phyloP scores from a whole-genome alignment of 2,797 vertebrate species.

The Cirrhinus mrigala region DNA sequence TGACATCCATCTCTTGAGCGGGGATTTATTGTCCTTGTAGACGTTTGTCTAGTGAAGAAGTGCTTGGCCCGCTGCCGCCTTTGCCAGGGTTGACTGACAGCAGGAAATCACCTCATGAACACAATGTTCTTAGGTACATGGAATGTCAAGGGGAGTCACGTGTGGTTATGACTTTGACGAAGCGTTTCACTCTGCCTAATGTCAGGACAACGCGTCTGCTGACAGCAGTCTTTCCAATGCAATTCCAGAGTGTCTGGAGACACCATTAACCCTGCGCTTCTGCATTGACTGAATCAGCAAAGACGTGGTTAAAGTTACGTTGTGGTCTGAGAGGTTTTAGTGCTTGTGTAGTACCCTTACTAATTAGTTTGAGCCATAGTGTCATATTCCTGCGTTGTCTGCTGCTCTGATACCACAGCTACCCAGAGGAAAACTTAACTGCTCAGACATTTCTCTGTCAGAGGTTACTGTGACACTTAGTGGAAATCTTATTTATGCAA shows the following conservation, averaged over 20 bases:
- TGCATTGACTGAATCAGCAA: not conserved
- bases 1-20: not conserved
- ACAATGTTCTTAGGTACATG: constrained; percentile 36
- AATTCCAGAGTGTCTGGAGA: not conserved
- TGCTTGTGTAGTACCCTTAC: constrained; percentile 19
- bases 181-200: constrained; percentile 14
- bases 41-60: constrained; percentile 18
- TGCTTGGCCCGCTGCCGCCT: constrained; percentile 5
- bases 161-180: constrained; percentile 18
- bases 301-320: constrained; percentile 25
- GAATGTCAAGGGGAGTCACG: constrained; percentile 33
- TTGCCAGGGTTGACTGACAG: constrained; percentile 32
- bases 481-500: not conserved
- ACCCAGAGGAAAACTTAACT: not conserved
- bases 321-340: constrained; percentile 13
- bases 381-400: constrained; percentile 48
- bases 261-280: not conserved
- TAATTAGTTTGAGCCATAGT: constrained; percentile 56
- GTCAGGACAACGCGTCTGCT: constrained; percentile 21
- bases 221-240: constrained; percentile 8
- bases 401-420: constrained; percentile 26
- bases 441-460: constrained; percentile 5
- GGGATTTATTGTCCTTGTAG: constrained; percentile 14
- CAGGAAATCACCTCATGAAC: constrained; percentile 35
- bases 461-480: not conserved